Evolutionary conservation across 2,113 vertebrate species (phyloP).

Genomic region (Alethe diademata): DNA sequence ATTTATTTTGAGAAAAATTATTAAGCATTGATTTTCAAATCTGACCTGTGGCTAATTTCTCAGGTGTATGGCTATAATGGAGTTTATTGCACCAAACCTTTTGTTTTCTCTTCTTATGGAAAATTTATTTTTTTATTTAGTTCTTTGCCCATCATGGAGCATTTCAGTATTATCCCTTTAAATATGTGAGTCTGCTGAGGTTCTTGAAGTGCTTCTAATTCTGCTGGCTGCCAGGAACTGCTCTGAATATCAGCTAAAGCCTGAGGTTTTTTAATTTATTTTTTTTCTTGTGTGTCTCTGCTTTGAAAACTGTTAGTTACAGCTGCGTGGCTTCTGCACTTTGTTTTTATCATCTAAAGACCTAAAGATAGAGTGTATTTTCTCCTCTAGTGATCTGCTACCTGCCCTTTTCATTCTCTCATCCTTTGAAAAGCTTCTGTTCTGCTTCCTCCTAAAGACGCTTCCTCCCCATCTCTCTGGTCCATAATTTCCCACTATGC

Average conservation of each 20-base stretch:
- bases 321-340: not conserved
- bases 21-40: not conserved
- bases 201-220: not conserved
- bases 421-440: not conserved
- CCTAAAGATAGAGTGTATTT: not conserved
- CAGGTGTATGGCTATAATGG: not conserved
- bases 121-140: not conserved
- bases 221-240: not conserved
- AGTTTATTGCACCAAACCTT: not conserved
- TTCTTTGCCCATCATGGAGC: not conserved
- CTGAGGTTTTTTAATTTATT: not conserved
- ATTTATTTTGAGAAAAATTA: not conserved
- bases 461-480: not conserved
- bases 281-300: not conserved
- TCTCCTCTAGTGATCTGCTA: constrained; percentile 32
- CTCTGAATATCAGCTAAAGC: not conserved
- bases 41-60: not conserved
- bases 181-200: not conserved
- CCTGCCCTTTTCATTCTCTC: not conserved
- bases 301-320: not conserved
- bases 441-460: not conserved
- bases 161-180: not conserved
- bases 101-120: not conserved
- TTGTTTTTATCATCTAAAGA: not conserved
- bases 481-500: not conserved